phyloP scores from a whole-genome alignment of 2,888 invertebrate genomes.

The Sphaerophoria rueppellii region DNA sequence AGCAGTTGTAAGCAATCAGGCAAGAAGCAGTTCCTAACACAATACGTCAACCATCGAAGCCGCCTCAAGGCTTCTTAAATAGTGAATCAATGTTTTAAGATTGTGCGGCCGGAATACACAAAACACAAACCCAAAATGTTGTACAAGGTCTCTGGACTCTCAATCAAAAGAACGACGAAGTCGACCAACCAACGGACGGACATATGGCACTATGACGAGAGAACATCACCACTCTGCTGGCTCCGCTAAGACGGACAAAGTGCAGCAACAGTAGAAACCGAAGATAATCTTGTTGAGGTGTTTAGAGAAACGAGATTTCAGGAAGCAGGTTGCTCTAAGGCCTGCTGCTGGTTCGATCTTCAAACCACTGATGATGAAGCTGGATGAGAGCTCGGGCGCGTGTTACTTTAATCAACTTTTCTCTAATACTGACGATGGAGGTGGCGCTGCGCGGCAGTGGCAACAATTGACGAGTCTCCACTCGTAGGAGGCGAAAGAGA shows the following conservation, averaged over 20 bases:
- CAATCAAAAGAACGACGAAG: not conserved
- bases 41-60: not conserved
- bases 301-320: constrained; percentile 64
- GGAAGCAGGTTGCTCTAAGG: constrained; percentile 55
- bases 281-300: constrained; percentile 68
- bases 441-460: not conserved
- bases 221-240: constrained; percentile 38
- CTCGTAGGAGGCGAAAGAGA: constrained; percentile 56
- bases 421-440: not conserved
- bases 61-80: constrained; percentile 37
- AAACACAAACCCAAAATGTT: constrained; percentile 28
- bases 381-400: constrained; percentile 28
- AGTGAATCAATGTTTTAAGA: constrained; percentile 50
- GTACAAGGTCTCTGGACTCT: constrained; percentile 3
- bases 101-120: constrained; percentile 49
- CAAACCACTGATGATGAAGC: constrained; percentile 3
- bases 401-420: constrained; percentile 65
- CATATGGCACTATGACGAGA: constrained; percentile 39
- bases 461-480: not conserved
- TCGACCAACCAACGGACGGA: not conserved
- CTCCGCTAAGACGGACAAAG: constrained; percentile 56
- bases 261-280: constrained; percentile 32
- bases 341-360: not conserved
- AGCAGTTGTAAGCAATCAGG: constrained; percentile 52
- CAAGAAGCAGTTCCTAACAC: not conserved